Evolutionary conservation across 92 coral and sea anemone species (phyloP).

Genomic region (Porites rus): DNA sequence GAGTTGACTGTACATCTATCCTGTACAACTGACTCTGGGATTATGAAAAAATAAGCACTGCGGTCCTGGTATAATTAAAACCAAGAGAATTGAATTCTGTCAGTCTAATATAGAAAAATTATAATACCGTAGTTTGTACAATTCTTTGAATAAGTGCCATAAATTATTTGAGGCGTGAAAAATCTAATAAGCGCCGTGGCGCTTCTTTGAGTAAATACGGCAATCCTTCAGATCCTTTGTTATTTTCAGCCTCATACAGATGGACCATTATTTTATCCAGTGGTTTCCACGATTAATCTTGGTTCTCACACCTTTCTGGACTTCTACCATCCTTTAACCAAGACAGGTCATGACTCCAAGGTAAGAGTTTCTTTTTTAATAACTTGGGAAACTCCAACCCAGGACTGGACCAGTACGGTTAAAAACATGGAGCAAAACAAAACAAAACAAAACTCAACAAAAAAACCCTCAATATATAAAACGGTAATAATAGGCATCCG

Average conservation of each 20-base stretch:
- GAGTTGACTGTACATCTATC: too few relatives aligned
- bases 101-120: too few relatives aligned
- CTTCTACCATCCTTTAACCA: conserved; percentile 78
- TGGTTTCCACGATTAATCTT: conserved; percentile 92
- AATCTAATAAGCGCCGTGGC: not conserved
- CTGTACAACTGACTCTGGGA: too few relatives aligned
- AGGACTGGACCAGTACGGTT: not conserved
- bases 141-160: not conserved
- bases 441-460: not conserved
- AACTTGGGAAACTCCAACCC: too few relatives aligned
- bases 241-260: conserved; percentile 93
- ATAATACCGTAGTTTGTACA: not conserved
- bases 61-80: too few relatives aligned
- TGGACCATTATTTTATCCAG: conserved; percentile 94
- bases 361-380: not conserved
- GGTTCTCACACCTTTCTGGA: conserved; percentile 94
- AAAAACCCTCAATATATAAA: not conserved
- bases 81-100: too few relatives aligned
- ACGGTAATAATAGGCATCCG: not conserved
- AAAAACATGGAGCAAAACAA: not conserved
- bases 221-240: not conserved
- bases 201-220: not conserved
- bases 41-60: too few relatives aligned
- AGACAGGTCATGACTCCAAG: not conserved
- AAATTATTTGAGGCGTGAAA: too few relatives aligned